A percentile compares a stretch with the other conserved stretches of the same genome.
These are phyloP conservation scores for Salvator merianae DNA, from an alignment of 2,113 vertebrate genomes.

Conservation along the genomic window DNA sequence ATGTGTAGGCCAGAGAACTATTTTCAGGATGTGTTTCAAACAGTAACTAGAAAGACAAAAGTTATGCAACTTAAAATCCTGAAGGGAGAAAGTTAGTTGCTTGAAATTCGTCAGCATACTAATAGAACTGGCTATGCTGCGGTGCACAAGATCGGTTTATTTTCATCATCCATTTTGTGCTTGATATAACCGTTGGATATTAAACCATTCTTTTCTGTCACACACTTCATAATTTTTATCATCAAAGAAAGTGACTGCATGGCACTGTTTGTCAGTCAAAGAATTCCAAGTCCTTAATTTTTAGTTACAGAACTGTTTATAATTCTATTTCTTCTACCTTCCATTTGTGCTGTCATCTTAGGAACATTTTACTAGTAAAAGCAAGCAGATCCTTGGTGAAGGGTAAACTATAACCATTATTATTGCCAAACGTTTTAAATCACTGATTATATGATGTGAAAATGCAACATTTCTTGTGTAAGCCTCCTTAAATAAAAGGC, in stretches of 20 bases:
- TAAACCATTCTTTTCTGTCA: slow-evolving; percentile 40
- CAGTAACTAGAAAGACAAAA: not conserved
- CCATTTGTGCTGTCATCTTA: not conserved
- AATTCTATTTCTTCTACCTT: slow-evolving; percentile 9
- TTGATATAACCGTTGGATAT: slow-evolving; percentile 37
- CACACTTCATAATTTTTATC: slow-evolving; percentile 38
- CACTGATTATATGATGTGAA: slow-evolving; percentile 14
- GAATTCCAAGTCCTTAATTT: slow-evolving; percentile 20
- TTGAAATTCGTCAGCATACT: slow-evolving; percentile 30
- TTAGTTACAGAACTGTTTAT: slow-evolving; percentile 23
- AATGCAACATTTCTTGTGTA: slow-evolving; percentile 12
- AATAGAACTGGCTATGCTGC: slow-evolving; percentile 23
- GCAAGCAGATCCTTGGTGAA: slow-evolving; percentile 5
- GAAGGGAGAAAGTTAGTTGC: slow-evolving; percentile 27
- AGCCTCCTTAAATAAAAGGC: not conserved
- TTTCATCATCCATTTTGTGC: slow-evolving; percentile 36
- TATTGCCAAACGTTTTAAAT: slow-evolving; percentile 11
- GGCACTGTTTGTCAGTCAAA: slow-evolving; percentile 22
- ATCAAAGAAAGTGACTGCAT: slow-evolving; percentile 27
- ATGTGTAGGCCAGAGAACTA: not conserved
- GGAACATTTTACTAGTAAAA: slow-evolving; percentile 12
- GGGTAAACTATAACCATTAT: not conserved
- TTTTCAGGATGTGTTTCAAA: not conserved
- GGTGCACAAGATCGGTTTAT: slow-evolving; percentile 23
- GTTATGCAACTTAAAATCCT: slow-evolving; percentile 25